phyloP scores from a whole-genome alignment of 1,140 invertebrate genomes.

The Branchinecta lindahli region DNA sequence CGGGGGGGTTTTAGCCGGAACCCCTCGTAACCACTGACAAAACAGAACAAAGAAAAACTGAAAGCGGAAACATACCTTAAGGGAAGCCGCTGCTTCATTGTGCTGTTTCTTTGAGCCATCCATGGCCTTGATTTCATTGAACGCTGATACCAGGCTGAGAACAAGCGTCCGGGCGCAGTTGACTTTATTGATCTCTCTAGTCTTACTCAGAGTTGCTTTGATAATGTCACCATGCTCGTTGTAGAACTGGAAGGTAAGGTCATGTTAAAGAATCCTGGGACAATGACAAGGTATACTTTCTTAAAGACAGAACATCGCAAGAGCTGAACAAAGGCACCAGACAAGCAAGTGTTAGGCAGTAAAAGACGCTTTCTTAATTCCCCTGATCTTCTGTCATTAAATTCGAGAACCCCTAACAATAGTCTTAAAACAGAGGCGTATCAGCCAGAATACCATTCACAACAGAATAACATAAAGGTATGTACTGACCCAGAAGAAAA shows the following conservation, averaged over 20 bases:
- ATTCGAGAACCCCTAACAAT: too few species aligned
- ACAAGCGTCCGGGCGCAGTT: constrained; percentile 90
- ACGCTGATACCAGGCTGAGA: constrained; percentile 52
- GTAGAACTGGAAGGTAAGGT: constrained; percentile 53
- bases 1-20: too few species aligned
- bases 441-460: too few species aligned
- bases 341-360: not conserved
- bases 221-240: constrained; percentile 99
- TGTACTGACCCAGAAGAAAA: too few species aligned
- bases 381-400: too few species aligned
- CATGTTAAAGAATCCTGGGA: constrained; percentile 6
- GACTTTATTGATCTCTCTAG: constrained; percentile 92
- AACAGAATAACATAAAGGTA: too few species aligned
- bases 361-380: not conserved
- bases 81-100: constrained; percentile 61
- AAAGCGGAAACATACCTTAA: constrained; percentile 45
- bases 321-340: not conserved
- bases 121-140: not conserved
- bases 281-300: constrained; percentile 14
- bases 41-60: too few species aligned
- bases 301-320: not conserved
- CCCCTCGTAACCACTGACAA: too few species aligned
- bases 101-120: constrained; percentile 36
- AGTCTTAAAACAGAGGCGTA: too few species aligned
- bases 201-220: constrained; percentile 88